These are phyloP conservation scores for Eumaeus atala DNA, from an alignment of 1,140 invertebrate genomes.

Conservation along the genomic window DNA sequence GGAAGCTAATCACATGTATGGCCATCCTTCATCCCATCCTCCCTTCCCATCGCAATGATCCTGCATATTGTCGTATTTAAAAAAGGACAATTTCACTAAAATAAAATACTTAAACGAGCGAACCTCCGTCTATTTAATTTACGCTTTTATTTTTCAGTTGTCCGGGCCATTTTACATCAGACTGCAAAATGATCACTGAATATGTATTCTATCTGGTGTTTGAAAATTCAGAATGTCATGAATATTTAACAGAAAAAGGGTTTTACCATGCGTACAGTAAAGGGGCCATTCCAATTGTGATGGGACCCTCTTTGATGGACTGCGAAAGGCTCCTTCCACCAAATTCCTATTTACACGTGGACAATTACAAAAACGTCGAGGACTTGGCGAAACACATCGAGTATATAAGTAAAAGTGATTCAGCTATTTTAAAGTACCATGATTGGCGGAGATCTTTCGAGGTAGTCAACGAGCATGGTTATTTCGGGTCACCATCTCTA, in stretches of 20 bases:
- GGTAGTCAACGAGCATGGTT: constrained; percentile 83
- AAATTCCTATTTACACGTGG: constrained; percentile 82
- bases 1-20: no score
- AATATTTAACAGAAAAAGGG: constrained; percentile 83
- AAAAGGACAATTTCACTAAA: background rate
- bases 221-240: constrained; percentile 83
- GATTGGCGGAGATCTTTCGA: constrained; percentile 80
- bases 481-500: constrained; percentile 78
- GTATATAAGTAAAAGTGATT: constrained; percentile 64
- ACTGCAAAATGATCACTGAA: constrained; percentile 73
- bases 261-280: constrained; percentile 80
- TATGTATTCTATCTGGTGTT: constrained; percentile 87
- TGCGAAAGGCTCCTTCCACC: constrained; percentile 75
- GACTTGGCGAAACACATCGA: constrained; percentile 74
- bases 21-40: no score
- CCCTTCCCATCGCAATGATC: no score
- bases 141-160: constrained; percentile 64
- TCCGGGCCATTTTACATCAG: constrained; percentile 75
- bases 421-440: constrained; percentile 74
- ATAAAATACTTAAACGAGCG: background rate
- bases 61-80: no score
- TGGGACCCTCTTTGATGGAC: constrained; percentile 76
- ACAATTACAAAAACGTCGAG: constrained; percentile 79
- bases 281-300: constrained; percentile 81
- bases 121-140: no score